Base-by-base conservation (phyloP, 2,797 vertebrate genomes). In the Lemur catta region DNA sequence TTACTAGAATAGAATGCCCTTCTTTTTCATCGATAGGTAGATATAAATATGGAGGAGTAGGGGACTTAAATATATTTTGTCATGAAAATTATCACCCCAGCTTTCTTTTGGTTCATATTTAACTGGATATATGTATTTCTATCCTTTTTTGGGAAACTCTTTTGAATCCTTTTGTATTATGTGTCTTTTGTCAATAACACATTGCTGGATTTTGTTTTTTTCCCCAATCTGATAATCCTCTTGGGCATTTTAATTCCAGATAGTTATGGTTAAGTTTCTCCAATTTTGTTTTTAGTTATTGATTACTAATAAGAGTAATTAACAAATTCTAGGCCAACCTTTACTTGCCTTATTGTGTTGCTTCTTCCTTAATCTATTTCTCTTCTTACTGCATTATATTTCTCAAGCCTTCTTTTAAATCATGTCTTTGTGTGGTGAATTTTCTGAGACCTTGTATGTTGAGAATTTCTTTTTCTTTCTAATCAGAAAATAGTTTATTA, bases 61-160 rank as follows among this genome's bases (percentile, higher is more conserved):
- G 13, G 30, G 1, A 13, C 46, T 63, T 95, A 93, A 89, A 43
- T 86, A 26, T 86, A 93, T 75, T 89, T 89, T 87, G 18, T 90
- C 43, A 75, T 71, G 86, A 59, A 93, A 91, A 28, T 75, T 76
- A 30, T 50, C 9, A 48, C 20, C 12, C 7, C 26, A 50, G 11
- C 28, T 95, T 92, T 92, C 41, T 78, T 72, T 91, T 67, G 50
- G 63, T 90, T 96, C 0, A 52, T 55, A 43, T 89, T 89, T 96
- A 9, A 35, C 30, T 67, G 35, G 6, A 4, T 59, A 67, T 72
- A 24, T n/a, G 33, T 89, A 76, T 84, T 79, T 69, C 59, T 82
- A 5, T 80, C 2, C 59, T 30, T 74, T 67, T 88, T 92, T 52
- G 43, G 8, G 46, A 96, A 94, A 33, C 9, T 22, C 61, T 96